These are phyloP conservation scores for Polyodon spathula DNA, from an alignment of 2,113 vertebrate species.

Conservation along the genomic window DNA sequence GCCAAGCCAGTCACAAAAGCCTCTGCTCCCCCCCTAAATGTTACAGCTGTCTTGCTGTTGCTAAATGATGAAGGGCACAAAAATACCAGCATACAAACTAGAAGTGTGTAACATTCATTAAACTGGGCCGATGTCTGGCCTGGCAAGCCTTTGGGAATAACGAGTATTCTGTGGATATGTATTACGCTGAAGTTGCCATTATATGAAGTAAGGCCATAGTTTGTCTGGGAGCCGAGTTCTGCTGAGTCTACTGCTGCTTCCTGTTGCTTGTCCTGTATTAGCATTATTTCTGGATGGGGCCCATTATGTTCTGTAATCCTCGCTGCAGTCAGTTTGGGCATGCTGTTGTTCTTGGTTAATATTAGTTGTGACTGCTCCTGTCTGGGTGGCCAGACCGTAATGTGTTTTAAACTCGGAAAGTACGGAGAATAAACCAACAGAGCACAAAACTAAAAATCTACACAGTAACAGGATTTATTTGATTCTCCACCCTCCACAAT, in stretches of 20 bases:
- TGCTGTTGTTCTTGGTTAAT: conserved; percentile 77
- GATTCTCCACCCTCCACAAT: too few species aligned
- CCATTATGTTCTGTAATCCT: conserved; percentile 93
- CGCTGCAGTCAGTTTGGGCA: conserved; percentile 73
- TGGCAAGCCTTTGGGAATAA: conserved; percentile 48
- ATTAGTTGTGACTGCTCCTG: conserved; percentile 60
- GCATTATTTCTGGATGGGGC: conserved; percentile 79
- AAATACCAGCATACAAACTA: conserved; percentile 47
- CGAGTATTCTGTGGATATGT: conserved; percentile 54
- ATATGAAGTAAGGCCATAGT: conserved; percentile 56
- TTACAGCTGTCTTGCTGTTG: conserved; percentile 28
- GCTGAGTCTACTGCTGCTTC: conserved; percentile 87
- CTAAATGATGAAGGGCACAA: conserved; percentile 43
- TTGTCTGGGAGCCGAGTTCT: conserved; percentile 65
- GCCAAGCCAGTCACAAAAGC: conserved; percentile 40
- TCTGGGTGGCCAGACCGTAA: conserved; percentile 68
- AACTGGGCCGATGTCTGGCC: conserved; percentile 39
- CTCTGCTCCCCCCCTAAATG: conserved; percentile 13
- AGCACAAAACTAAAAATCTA: neutral
- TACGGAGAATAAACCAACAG: neutral
- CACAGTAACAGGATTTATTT: too few species aligned
- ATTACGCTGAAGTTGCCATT: conserved; percentile 64
- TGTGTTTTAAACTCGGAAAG: conserved; percentile 38
- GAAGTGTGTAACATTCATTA: conserved; percentile 38
- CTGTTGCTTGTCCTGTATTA: conserved; percentile 77